These are phyloP conservation scores for Saguinus imperator DNA, from an alignment of 2,113 vertebrate genomes.

Conservation along the genomic window DNA sequence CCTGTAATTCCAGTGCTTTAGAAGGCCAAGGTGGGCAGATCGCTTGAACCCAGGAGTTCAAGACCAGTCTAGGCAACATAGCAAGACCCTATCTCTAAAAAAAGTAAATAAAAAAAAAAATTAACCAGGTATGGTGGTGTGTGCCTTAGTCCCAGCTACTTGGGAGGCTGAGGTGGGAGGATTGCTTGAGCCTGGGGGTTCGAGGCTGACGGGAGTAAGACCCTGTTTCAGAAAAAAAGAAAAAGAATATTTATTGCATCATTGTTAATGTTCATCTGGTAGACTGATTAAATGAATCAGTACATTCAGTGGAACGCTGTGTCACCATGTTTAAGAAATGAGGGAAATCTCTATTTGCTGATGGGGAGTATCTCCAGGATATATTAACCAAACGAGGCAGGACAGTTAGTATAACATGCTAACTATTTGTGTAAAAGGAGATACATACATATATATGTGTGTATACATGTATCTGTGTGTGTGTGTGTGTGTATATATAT, in stretches of 20 bases:
- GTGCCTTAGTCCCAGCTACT: no score
- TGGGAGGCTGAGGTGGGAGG: no score
- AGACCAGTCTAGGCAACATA: background rate
- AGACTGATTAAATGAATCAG: background rate
- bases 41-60: background rate
- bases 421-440: background rate
- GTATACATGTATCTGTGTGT: background rate
- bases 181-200: no score
- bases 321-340: background rate
- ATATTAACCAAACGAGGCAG: background rate
- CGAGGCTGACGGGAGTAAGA: no score
- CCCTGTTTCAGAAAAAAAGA: no score
- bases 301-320: background rate
- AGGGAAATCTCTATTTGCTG: background rate
- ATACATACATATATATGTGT: background rate
- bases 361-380: background rate
- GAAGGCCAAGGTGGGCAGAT: background rate
- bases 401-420: background rate
- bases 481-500: no score
- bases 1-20: background rate
- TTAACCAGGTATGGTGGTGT: no score
- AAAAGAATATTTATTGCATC: no score
- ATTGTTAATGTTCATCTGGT: background rate
- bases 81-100: background rate
- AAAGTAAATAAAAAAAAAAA: background rate